phyloP scores from a whole-genome alignment of 2,797 vertebrate species.

The Phataginus tetradactyla region DNA sequence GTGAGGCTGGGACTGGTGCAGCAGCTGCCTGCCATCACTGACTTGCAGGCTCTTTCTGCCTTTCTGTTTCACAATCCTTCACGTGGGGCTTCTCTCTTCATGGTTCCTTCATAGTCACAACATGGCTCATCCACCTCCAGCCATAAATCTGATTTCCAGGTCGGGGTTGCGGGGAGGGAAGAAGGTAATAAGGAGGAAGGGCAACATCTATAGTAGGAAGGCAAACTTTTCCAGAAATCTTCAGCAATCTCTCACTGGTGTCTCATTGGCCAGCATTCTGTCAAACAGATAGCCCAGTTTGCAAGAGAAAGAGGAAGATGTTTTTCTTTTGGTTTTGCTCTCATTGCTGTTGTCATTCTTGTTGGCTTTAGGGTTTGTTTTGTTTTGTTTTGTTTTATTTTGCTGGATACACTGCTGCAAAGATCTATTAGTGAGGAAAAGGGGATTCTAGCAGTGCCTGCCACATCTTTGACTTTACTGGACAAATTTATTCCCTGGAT shows the following conservation, averaged over 20 bases:
- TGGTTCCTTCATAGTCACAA: neutral
- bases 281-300: neutral
- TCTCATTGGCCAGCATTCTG: neutral
- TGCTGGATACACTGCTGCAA: neutral
- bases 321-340: neutral
- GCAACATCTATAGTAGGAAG: neutral
- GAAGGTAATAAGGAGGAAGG: neutral
- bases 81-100: neutral
- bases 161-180: neutral
- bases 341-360: neutral
- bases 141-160: neutral
- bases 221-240: neutral
- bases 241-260: neutral
- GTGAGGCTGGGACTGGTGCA: too few relatives aligned
- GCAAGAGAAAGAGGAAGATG: neutral
- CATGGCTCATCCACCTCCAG: neutral
- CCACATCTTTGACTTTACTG: conserved; percentile 15
- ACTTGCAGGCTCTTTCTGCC: neutral
- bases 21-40: neutral
- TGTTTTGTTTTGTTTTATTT: neutral
- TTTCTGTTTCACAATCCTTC: neutral
- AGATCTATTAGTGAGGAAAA: neutral
- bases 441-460: neutral
- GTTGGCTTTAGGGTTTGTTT: neutral
- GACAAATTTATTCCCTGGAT: conserved; percentile 58